Evolutionary conservation across 2,113 vertebrate genomes (phyloP).

Genomic region (Ctenodactylus gundi): DNA sequence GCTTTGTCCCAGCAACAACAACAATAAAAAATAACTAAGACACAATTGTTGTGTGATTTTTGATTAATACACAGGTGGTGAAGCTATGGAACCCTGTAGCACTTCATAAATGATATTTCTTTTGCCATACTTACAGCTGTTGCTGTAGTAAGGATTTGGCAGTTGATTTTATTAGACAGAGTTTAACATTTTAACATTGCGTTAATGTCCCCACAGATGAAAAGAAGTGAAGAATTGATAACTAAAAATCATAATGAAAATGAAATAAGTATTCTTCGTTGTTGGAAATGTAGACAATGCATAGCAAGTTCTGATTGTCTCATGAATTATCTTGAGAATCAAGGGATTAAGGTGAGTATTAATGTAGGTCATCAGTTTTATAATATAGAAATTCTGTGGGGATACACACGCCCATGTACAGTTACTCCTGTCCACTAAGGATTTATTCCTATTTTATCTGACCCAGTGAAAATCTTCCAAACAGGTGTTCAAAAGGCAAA

Average conservation of each 20-base stretch:
- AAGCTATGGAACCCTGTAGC: not conserved
- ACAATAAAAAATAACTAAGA: too few species aligned
- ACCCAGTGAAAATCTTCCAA: not conserved
- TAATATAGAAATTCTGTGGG: not conserved
- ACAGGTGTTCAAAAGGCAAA: not conserved
- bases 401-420: accelerated
- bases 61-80: not conserved
- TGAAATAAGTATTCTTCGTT: slow-evolving; percentile 70
- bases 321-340: slow-evolving; percentile 68
- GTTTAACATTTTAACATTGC: slow-evolving; percentile 43
- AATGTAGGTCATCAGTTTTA: not conserved
- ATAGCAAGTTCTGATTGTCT: slow-evolving; percentile 79
- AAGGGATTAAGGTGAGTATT: slow-evolving; percentile 72
- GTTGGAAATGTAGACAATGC: slow-evolving; percentile 83
- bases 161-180: not conserved
- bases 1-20: too few species aligned
- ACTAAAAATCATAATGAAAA: slow-evolving; percentile 62
- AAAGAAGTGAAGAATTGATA: slow-evolving; percentile 66
- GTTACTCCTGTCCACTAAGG: not conserved
- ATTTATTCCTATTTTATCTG: not conserved
- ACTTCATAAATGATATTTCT: not conserved
- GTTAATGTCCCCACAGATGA: slow-evolving; percentile 61
- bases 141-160: not conserved
- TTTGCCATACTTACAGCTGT: not conserved
- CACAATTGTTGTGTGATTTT: not conserved